Evolutionary conservation across 1,140 invertebrate genomes (phyloP), one percentile per base, ranked within the genome.

Genomic region (Heterodera schachtii): DNA sequence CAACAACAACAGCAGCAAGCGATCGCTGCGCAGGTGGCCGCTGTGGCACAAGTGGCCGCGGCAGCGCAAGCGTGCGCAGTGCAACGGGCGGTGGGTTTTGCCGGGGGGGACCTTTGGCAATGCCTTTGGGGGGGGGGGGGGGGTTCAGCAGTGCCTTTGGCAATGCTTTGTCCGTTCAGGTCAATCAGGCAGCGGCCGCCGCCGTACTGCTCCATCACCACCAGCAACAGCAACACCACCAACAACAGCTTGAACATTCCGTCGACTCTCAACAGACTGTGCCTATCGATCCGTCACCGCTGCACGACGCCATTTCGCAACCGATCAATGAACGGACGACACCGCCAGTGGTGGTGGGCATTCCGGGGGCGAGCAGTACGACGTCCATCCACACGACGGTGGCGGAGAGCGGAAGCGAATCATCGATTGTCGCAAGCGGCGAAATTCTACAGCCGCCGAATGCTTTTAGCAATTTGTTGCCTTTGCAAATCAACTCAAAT

Each of bases 51-150:
- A 74, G 49, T 80, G 21, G 79, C 80, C n/a, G 80, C 73, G 1
- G 80, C 80, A 31, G 80, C 80, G n/a, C 71, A 73, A 67, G 80
- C 73, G 2, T 75, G 74, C 21, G 80, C 77, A 31, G 77, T 78
- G 3, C 77, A 78, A 69, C 77, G 66, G 49, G 77, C 70, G 66
- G 77, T 78, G 41, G 21, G 77, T 19, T 70, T 8, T 52, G 49
- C 49, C 49, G 49, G 49, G 49, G 47, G 47, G 6, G 49, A 52
- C 49, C 49, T 8, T 52, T 52, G 49, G 49, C 49, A 52, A 8
- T 52, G 49, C 49, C 6, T 52, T 52, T 11, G 11, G 49, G 6
- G 6, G 49, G 19, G 47, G 47, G 19, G n/a, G 49, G 16, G 44
- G 19, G 3, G 3, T 73, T 49, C 71, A n/a, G 49, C 16, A n/a